Percentiles rank a stretch among this genome's conserved stretches.
These are phyloP conservation scores for Apostichopus parvimensis DNA, from an alignment of 35 echinoderm and acorn worm genomes.

Conservation along the genomic window DNA sequence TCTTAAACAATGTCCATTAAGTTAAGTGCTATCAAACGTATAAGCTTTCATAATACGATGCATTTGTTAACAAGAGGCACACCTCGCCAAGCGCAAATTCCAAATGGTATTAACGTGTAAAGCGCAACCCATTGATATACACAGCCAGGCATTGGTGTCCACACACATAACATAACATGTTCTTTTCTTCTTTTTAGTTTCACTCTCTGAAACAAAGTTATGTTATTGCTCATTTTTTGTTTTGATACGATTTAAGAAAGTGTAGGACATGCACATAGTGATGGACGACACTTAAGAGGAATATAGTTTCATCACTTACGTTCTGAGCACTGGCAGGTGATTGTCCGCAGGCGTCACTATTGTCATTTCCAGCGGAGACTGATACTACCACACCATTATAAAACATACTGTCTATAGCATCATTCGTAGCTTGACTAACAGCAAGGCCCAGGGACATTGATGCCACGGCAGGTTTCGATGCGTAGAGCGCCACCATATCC, in stretches of 20 bases:
- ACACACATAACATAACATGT: no score
- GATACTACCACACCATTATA: slow-evolving; percentile 52
- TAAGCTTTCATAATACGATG: not conserved
- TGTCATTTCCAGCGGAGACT: slow-evolving; percentile 70
- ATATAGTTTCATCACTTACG: not conserved
- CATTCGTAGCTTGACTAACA: slow-evolving; percentile 27
- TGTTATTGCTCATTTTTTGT: not conserved
- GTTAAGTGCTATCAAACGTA: not conserved
- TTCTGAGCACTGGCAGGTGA: slow-evolving; percentile 61
- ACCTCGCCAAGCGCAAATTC: no score
- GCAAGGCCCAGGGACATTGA: slow-evolving; percentile 67
- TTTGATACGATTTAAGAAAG: not conserved
- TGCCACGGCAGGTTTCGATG: slow-evolving; percentile 56
- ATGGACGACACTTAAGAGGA: no score
- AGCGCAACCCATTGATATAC: no score
- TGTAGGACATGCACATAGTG: no score
- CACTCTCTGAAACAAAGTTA: no score
- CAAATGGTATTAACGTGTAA: no score
- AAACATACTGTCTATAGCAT: slow-evolving; percentile 50
- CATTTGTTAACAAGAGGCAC: no score
- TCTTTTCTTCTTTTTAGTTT: no score
- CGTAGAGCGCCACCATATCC: slow-evolving; percentile 43
- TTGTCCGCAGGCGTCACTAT: slow-evolving; percentile 62
- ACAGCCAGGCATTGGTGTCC: no score
- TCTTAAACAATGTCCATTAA: not conserved